Evolutionary conservation across 2,888 invertebrate genomes (phyloP).

Genomic region (Hydroisotoma schaefferi): DNA sequence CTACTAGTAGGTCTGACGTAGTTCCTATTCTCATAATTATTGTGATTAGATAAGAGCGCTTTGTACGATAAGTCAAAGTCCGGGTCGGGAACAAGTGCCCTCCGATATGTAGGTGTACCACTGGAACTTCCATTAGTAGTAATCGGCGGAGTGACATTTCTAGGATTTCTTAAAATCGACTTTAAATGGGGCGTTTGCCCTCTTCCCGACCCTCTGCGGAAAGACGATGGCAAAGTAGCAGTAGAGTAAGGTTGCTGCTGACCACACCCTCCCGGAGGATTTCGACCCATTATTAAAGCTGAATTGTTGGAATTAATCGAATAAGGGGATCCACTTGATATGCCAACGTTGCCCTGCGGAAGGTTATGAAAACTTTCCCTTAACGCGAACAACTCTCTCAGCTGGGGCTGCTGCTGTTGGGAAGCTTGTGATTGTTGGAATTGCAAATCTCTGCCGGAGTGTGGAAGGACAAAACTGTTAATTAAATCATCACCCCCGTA

Average conservation of each 20-base stretch:
- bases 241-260: neutral
- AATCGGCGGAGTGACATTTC: neutral
- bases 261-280: neutral
- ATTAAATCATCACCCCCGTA: no score
- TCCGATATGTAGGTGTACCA: neutral
- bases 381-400: no score
- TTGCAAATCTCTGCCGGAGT: no score
- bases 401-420: no score
- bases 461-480: neutral
- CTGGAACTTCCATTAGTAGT: neutral
- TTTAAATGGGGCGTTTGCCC: no score
- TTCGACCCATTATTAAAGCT: no score
- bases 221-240: slow-evolving; percentile 7
- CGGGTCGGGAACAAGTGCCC: neutral
- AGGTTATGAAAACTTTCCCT: no score
- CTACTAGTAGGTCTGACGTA: no score
- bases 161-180: slow-evolving; percentile 11
- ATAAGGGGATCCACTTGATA: neutral
- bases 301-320: neutral
- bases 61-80: slow-evolving; percentile 11
- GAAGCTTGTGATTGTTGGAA: no score
- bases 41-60: slow-evolving; percentile 7
- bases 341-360: no score
- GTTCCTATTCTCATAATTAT: no score
- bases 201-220: no score